A percentile compares a stretch with the other conserved stretches of the same genome.
Evolutionary conservation across 2,113 vertebrate species (phyloP).

Genomic region (Clupea harengus): DNA sequence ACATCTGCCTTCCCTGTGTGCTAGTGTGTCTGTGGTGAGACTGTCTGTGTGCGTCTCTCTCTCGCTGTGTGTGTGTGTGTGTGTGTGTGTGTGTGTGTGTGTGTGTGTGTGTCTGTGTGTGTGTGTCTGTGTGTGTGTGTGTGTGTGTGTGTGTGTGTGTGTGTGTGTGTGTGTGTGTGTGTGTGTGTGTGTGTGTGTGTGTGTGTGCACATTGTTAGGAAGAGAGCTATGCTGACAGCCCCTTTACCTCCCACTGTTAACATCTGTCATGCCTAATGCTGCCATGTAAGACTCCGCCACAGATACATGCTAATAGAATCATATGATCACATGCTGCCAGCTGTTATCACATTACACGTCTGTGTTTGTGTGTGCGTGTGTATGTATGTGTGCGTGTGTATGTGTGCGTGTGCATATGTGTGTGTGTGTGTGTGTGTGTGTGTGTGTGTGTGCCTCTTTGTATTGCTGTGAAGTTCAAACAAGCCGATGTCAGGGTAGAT

Average conservation of each 20-base stretch:
- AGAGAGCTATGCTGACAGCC: constrained; percentile 77
- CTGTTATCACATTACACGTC: constrained; percentile 43
- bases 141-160: not conserved
- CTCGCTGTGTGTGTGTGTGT: constrained; percentile 14
- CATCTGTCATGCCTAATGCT: constrained; percentile 79
- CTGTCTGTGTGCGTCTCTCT: constrained; percentile 23
- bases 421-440: not conserved
- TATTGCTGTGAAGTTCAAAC: constrained; percentile 26
- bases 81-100: constrained; percentile 35
- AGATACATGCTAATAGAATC: constrained; percentile 54
- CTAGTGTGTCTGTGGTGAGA: constrained; percentile 60
- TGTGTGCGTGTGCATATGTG: not conserved
- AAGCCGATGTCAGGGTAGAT: constrained; percentile 34
- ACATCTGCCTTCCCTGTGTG: constrained; percentile 83
- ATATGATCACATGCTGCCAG: constrained; percentile 53
- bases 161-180: constrained; percentile 1
- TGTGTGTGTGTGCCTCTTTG: not conserved
- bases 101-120: constrained; percentile 9
- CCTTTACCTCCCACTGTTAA: constrained; percentile 84
- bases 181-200: not conserved
- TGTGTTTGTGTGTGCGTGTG: constrained; percentile 7
- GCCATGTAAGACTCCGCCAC: constrained; percentile 52
- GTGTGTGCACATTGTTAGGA: constrained; percentile 66
- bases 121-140: constrained; percentile 4
- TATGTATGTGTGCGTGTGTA: not conserved